These are phyloP conservation scores for Ochotona princeps DNA, from an alignment of 2,113 vertebrate genomes.

Conservation along the genomic window DNA sequence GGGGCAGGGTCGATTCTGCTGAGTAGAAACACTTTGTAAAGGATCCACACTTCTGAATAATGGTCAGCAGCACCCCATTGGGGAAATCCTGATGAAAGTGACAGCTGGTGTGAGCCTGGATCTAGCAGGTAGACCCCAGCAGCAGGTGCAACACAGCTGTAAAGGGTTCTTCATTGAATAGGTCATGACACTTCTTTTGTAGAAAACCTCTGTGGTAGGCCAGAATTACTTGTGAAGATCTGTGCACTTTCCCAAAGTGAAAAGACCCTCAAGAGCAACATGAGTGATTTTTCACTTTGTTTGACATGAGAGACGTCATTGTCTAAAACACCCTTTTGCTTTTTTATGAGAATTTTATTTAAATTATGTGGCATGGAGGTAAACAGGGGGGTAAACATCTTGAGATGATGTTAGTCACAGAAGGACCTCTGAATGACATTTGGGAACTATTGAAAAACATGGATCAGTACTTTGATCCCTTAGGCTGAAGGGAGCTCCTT, in stretches of 20 bases:
- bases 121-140: neutral
- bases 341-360: constrained; percentile 30
- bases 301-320: neutral
- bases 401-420: neutral
- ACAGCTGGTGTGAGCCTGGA: neutral
- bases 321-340: neutral
- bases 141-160: accelerated
- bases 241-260: neutral
- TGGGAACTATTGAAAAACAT: constrained; percentile 54
- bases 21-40: neutral
- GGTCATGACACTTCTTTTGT: neutral
- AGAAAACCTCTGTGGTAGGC: neutral
- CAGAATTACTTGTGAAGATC: neutral
- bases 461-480: constrained; percentile 58
- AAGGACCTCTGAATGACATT: constrained; percentile 36
- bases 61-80: neutral
- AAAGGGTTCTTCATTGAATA: neutral
- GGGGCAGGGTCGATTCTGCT: neutral
- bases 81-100: neutral
- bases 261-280: neutral
- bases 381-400: neutral
- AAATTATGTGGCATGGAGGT: neutral
- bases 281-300: neutral
- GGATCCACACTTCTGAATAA: neutral
- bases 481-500: neutral